A percentile compares a stretch with the other conserved stretches of the same genome.
Evolutionary conservation across 2,888 invertebrate genomes (phyloP).

Genomic region (Epistrophella euchroma): DNA sequence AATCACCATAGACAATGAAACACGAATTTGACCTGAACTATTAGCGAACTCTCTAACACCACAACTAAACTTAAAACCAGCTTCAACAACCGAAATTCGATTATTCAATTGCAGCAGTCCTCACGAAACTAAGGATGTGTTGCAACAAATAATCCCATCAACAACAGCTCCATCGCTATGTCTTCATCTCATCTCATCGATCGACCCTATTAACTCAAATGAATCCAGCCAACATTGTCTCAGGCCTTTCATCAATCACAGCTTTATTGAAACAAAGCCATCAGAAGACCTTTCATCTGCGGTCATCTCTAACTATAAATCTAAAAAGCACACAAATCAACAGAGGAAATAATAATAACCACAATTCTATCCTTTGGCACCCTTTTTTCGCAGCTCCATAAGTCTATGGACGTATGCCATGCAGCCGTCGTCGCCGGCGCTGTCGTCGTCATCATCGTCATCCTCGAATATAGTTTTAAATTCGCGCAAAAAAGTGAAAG

Average conservation of each 20-base stretch:
- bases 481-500: slow-evolving; percentile 66
- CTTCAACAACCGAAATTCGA: slow-evolving; percentile 52
- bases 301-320: slow-evolving; percentile 64
- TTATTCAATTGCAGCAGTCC: slow-evolving; percentile 61
- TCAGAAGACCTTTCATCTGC: slow-evolving; percentile 68
- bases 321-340: slow-evolving; percentile 63
- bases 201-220: slow-evolving; percentile 73
- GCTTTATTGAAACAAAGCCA: slow-evolving; percentile 61
- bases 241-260: slow-evolving; percentile 55
- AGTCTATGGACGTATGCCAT: neutral
- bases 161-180: slow-evolving; percentile 43
- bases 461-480: slow-evolving; percentile 17
- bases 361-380: slow-evolving; percentile 65
- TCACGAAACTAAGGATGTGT: slow-evolving; percentile 65
- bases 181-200: slow-evolving; percentile 60
- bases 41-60: slow-evolving; percentile 58
- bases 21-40: slow-evolving; percentile 69
- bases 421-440: neutral
- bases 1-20: slow-evolving; percentile 18
- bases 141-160: slow-evolving; percentile 67
- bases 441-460: neutral
- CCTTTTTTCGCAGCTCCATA: slow-evolving; percentile 43
- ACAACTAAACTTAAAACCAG: slow-evolving; percentile 21
- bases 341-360: slow-evolving; percentile 24
- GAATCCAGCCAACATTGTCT: slow-evolving; percentile 62